Conservation (phyloP, 1,140 invertebrate genomes). For the Oryctes rhinoceros region DNA sequence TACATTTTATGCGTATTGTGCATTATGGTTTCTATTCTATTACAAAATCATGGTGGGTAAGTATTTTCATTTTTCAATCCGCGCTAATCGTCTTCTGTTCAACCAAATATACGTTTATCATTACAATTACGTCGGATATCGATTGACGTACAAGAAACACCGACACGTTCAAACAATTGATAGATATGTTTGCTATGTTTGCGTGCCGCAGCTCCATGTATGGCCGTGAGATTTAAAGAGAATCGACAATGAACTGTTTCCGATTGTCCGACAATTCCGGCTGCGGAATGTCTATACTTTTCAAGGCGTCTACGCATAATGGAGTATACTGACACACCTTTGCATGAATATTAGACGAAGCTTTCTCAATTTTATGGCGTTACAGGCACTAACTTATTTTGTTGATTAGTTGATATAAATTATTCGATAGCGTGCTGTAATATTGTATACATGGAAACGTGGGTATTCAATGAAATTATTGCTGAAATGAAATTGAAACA, state of each 20-base stretch:
- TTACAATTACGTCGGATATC: conserved; percentile 14
- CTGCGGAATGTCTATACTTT: neutral
- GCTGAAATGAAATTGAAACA: too few relatives aligned
- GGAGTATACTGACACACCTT: neutral
- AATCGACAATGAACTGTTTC: neutral
- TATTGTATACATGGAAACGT: too few relatives aligned
- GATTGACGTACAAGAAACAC: neutral
- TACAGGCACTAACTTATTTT: neutral
- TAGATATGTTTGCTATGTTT: conserved; percentile 4
- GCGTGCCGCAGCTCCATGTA: conserved; percentile 1
- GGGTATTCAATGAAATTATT: too few relatives aligned
- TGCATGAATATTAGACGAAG: neutral
- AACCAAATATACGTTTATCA: neutral
- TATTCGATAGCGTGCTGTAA: too few relatives aligned
- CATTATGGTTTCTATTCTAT: neutral
- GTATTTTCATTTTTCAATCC: neutral
- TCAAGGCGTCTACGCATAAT: neutral
- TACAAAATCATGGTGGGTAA: too few relatives aligned
- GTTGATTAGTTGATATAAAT: too few relatives aligned
- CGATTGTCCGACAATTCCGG: neutral
- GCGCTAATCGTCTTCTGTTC: neutral
- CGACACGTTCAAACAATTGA: conserved; percentile 17
- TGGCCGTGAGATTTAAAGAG: conserved; percentile 1
- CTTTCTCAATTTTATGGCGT: neutral
- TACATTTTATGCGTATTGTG: too few relatives aligned